These are phyloP conservation scores for Athalia circularis DNA, from an alignment of 2,888 invertebrate species.

Conservation along the genomic window DNA sequence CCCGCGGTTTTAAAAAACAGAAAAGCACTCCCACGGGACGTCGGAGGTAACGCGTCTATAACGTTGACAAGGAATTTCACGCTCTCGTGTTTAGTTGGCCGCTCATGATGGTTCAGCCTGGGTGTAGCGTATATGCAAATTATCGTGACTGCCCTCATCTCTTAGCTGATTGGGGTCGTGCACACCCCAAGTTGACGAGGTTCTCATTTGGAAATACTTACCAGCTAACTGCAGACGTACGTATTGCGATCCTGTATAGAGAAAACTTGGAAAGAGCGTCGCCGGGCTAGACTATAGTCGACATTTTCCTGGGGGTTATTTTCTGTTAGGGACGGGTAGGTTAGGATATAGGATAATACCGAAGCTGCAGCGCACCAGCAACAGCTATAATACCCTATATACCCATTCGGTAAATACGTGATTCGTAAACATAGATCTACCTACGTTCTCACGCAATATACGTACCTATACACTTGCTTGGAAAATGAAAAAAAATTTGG, in stretches of 20 bases:
- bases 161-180: slow-evolving; percentile 44
- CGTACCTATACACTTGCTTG: too few species aligned
- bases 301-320: too few species aligned
- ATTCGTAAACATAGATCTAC: too few species aligned
- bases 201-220: slow-evolving; percentile 50
- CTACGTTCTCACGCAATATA: too few species aligned
- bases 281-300: too few species aligned
- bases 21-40: not conserved
- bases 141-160: slow-evolving; percentile 14
- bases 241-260: not conserved
- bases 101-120: not conserved
- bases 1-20: not conserved
- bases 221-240: slow-evolving; percentile 5
- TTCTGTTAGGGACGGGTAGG: too few species aligned
- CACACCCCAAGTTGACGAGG: slow-evolving; percentile 39
- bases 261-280: not conserved
- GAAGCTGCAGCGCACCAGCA: too few species aligned
- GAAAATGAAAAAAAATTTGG: too few species aligned
- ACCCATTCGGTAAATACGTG: too few species aligned
- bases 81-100: slow-evolving; percentile 8
- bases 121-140: slow-evolving; percentile 39
- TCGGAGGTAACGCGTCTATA: slow-evolving; percentile 11
- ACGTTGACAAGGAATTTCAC: slow-evolving; percentile 9
- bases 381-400: too few species aligned
- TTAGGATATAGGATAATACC: too few species aligned